Conservation (phyloP, 2,888 invertebrate genomes). For the Galerucella pusilla region DNA sequence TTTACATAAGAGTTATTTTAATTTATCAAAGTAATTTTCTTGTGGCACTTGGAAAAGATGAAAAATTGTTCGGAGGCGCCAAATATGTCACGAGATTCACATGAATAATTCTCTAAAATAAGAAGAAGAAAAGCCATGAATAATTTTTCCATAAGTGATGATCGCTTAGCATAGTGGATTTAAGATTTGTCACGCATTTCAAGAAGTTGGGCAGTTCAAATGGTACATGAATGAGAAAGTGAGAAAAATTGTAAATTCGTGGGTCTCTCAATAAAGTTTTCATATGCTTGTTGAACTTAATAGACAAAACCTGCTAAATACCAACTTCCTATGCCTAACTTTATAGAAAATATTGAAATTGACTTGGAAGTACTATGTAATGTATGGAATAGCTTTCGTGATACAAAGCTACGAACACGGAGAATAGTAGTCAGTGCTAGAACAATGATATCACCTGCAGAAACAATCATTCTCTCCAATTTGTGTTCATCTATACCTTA, state of each 20-base stretch:
- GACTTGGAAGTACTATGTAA: no score
- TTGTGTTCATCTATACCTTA: no score
- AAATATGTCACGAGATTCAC: constrained; percentile 26
- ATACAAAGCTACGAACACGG: no score
- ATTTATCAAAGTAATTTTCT: constrained; percentile 45
- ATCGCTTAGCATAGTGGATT: not conserved
- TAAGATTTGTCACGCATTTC: constrained; percentile 1
- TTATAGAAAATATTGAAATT: no score
- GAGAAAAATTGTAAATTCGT: not conserved
- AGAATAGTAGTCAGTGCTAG: no score
- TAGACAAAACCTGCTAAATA: no score
- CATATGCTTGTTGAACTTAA: no score
- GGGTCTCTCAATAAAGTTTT: not conserved
- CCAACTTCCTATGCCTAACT: no score
- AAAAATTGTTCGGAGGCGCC: constrained; percentile 29
- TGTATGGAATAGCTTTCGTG: no score
- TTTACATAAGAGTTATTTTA: constrained; percentile 48
- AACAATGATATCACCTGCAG: no score
- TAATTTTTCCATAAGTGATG: constrained; percentile 8
- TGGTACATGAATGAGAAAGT: not conserved
- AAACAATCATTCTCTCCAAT: no score
- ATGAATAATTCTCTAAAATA: constrained; percentile 19
- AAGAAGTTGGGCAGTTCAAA: not conserved
- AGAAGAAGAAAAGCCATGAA: not conserved
- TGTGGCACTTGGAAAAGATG: constrained; percentile 21